A percentile compares a stretch with the other conserved stretches of the same genome.
Conservation (phyloP, 2,888 invertebrate species). For the Thereva nobilitata region DNA sequence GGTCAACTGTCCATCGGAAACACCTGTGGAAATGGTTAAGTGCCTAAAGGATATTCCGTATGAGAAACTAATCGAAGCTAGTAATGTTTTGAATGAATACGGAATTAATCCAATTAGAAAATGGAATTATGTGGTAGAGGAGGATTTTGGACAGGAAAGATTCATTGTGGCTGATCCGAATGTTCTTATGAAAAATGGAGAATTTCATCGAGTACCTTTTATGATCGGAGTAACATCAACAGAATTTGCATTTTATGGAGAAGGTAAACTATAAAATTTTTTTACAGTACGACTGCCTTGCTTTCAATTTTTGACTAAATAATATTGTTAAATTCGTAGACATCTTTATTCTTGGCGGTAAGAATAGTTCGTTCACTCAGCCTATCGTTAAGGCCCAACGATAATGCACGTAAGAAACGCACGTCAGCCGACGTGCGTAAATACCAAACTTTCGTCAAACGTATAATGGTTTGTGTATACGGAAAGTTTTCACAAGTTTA, state of each 20-base stretch:
- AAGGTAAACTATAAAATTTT: conserved; percentile 15
- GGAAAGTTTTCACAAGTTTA: too few species aligned
- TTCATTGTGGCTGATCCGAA: conserved; percentile 58
- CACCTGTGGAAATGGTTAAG: conserved; percentile 61
- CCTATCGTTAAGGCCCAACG: too few species aligned
- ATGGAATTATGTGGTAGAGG: conserved; percentile 60
- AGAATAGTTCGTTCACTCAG: too few species aligned
- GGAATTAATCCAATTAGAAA: conserved; percentile 26
- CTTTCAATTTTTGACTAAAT: neutral
- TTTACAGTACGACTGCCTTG: too few species aligned
- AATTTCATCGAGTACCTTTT: conserved; percentile 7
- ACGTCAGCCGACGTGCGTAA: too few species aligned
- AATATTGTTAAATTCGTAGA: too few species aligned
- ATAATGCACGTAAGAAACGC: too few species aligned
- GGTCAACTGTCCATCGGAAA: conserved; percentile 64
- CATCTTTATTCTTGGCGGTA: too few species aligned
- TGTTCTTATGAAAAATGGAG: conserved; percentile 3
- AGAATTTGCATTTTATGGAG: conserved; percentile 12
- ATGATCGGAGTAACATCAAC: conserved; percentile 20
- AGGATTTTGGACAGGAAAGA: conserved; percentile 57
- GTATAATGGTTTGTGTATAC: too few species aligned
- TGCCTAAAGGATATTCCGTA: conserved; percentile 63
- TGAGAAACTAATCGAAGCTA: conserved; percentile 15
- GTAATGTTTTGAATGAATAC: conserved; percentile 20
- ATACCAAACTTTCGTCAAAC: too few species aligned